Conservation (phyloP, 2,797 vertebrate species). For the Pseudomugil tenellus region DNA sequence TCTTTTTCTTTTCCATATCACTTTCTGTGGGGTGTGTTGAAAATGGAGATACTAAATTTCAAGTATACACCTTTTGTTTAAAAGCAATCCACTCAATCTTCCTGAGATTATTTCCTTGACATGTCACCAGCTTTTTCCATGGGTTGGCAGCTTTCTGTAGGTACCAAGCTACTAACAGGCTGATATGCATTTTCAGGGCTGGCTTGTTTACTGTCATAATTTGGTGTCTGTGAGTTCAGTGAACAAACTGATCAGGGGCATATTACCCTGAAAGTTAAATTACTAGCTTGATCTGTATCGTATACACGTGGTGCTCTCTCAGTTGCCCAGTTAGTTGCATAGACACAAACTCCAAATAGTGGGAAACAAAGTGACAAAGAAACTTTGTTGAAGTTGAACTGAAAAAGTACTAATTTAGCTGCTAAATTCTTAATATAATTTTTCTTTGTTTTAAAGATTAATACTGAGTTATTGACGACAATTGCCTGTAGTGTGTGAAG, state of each 20-base stretch:
- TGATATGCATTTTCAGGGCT: neutral
- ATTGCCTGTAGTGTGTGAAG: neutral
- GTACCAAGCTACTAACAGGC: neutral
- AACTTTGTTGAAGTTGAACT: slow-evolving; percentile 2
- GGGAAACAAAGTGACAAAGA: too few species aligned
- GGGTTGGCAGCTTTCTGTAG: neutral
- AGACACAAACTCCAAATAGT: neutral
- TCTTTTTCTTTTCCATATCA: neutral
- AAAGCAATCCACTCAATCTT: too few species aligned
- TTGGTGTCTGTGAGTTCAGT: neutral
- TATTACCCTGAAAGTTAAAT: too few species aligned
- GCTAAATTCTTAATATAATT: neutral
- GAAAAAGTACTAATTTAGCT: slow-evolving; percentile 2
- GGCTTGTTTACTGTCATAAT: slow-evolving; percentile 4
- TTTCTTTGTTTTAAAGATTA: slow-evolving; percentile 1
- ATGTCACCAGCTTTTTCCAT: neutral
- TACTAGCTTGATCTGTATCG: too few species aligned
- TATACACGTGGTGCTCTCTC: neutral
- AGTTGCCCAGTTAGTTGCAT: neutral
- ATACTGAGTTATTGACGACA: neutral
- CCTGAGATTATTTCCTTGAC: neutral
- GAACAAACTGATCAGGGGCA: neutral
- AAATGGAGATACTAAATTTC: too few species aligned
- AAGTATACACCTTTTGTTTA: too few species aligned
- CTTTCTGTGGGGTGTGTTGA: neutral